phyloP scores from a whole-genome alignment of 2,113 vertebrate species.

The Syngnathus floridae region DNA sequence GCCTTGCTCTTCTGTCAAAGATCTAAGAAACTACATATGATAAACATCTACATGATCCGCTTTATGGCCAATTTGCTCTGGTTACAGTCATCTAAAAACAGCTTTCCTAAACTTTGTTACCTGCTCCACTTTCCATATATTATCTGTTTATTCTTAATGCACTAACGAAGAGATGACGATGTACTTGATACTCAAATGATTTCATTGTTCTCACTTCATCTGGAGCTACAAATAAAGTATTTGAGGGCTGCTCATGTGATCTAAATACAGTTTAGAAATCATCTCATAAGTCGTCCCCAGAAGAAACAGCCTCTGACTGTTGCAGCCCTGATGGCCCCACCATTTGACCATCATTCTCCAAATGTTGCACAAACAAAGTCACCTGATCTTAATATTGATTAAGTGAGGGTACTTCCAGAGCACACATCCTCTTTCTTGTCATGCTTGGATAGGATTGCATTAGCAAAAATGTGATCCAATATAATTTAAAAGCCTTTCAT shows the following conservation, averaged over 20 bases:
- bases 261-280: slow-evolving; percentile 13
- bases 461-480: no score
- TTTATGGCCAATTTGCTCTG: neutral
- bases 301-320: neutral
- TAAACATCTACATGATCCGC: neutral
- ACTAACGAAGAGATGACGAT: slow-evolving; percentile 32
- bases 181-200: slow-evolving; percentile 30
- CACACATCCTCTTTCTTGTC: no score
- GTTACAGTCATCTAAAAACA: neutral
- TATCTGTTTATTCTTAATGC: neutral
- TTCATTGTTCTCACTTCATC: slow-evolving; percentile 50
- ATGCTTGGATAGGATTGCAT: no score
- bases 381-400: no score
- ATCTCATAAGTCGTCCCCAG: slow-evolving; percentile 17
- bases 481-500: no score
- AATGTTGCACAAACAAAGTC: neutral
- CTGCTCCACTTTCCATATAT: neutral
- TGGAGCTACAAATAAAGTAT: slow-evolving; percentile 35
- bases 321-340: neutral
- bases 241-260: slow-evolving; percentile 46
- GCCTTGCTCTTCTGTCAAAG: slow-evolving; percentile 2
- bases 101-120: neutral
- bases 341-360: neutral
- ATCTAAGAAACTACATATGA: neutral
- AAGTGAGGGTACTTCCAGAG: no score